Evolutionary conservation across 2,888 invertebrate genomes (phyloP), one percentile per base, ranked within the genome.

Genomic region (Acrocyrtus sp.): DNA sequence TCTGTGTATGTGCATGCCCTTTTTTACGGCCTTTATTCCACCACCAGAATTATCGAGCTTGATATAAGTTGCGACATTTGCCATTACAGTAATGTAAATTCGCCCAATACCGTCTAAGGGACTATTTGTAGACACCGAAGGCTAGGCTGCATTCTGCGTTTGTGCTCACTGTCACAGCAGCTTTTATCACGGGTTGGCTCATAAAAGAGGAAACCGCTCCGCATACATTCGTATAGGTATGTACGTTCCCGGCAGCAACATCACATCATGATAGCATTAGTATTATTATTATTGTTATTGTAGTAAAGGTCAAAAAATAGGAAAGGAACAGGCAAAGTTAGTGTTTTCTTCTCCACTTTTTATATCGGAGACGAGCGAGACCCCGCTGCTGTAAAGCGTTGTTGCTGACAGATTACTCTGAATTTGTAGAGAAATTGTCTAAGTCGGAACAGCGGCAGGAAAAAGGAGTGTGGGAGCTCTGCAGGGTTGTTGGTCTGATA

Each of bases 361-460:
- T 12, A 34, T 34, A 8, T 34, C 12, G 34, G 12, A 8, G 34
- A 34, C 34, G 5, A 8, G 34, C 6, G 12, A 34, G 5, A 34
- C 34, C 12, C 34, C 12, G 34, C 34, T 26, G 51, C n/a, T 51
- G 51, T 5, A 51, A 51, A 51, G 6, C 34, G 5, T 34, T 51
- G 51, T 12, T 51, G 15, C 51, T 51, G 51, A 51, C 51, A 51
- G 51, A 51, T 51, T 51, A 26, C 51, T 51, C 34, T 34, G 34
- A 34, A 34, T 34, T 34, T 34, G 34, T 34, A 34, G 34, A 34
- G 12, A 34, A 12, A 34, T 8, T 34, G 34, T 34, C 5, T 8
- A 34, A 34, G 5, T 34, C 12, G 34, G 34, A 8, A 34, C 34
- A n/a, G n/a, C n/a, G n/a, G n/a, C n/a, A n/a, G n/a, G n/a, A n/a